Conservation (phyloP, 2,797 vertebrate species). For the Poecilia gillii region DNA sequence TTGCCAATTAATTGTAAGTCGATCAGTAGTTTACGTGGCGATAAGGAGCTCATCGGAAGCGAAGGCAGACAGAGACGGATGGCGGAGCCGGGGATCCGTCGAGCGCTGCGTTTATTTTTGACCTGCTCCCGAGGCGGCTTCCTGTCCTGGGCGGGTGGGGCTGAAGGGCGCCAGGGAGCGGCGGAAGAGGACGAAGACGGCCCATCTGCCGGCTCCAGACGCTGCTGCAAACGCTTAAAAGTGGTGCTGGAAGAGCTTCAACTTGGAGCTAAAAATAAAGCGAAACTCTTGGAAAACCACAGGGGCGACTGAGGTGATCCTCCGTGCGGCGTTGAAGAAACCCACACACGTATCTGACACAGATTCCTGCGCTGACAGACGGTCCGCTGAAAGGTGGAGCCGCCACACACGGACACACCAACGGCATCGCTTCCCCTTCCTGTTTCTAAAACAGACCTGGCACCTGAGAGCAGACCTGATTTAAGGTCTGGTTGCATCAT, state of each 20-base stretch:
- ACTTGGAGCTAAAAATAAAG: conserved; percentile 92
- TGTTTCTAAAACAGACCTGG: conserved; percentile 50
- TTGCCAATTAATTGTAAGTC: no score
- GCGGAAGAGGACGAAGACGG: conserved; percentile 93
- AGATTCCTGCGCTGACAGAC: conserved; percentile 33
- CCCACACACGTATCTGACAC: conserved; percentile 54
- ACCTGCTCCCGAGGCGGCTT: conserved; percentile 90
- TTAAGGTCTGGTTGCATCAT: conserved; percentile 37
- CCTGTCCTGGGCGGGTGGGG: conserved; percentile 94
- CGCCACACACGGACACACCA: conserved; percentile 1
- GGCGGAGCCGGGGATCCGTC: conserved; percentile 59
- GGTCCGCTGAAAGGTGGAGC: not conserved
- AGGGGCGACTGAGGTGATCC: conserved; percentile 89
- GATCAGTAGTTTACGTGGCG: no score
- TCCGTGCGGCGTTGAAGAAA: conserved; percentile 84
- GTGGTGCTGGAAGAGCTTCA: conserved; percentile 91
- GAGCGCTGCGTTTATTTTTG: conserved; percentile 84
- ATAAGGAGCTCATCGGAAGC: not conserved
- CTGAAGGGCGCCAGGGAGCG: conserved; percentile 85
- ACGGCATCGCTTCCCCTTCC: conserved; percentile 56
- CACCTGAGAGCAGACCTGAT: conserved; percentile 19
- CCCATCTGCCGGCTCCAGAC: conserved; percentile 97
- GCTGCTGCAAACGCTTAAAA: conserved; percentile 53
- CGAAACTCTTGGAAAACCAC: conserved; percentile 84
- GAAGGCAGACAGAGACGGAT: conserved; percentile 11